Base-by-base conservation (phyloP, 2,113 vertebrate genomes). In the Otocyon megalotis region DNA sequence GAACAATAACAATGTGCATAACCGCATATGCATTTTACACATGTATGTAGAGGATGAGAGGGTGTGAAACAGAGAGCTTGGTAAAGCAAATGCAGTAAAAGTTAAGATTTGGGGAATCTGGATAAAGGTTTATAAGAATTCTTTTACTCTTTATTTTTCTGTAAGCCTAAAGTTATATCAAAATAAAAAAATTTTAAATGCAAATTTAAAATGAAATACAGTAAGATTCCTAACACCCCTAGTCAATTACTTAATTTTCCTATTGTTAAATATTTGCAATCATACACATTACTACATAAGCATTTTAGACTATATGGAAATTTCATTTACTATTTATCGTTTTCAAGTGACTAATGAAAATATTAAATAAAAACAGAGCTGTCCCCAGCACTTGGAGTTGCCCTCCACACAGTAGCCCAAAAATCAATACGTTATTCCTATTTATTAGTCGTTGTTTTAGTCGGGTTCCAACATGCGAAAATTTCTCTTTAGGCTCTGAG, bases 341-440 rank as follows among this genome's bases (percentile, higher is more conserved):
- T 95, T 85, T 53, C 81, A 85, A 37, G 37, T 72, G 79, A 96
- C 37, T 71, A 91, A 77, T 50, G 91, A 94, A 96, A 86, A 93
- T 79, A 19, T 22, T 85, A 67, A 85, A 90, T 37, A 84, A 62
- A 93, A 83, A 74, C 2, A 56, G 30, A 89, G 56, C 3, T 86
- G 28, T 63, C 43, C 9, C 19, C 50, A 90, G 43, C 56, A 12
- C 17, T 7, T 56, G 24, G 19, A 87, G 48, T 8, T 86, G 26
- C 12, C 56, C 11, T 43, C 9, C 71, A 83, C 28, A 91, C 3
- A 69, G 72, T 0, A 96, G 58, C 62, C 81, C 32, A 8, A 37
- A 95, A 89, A 86, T 72, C 94, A 50, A 87, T 15, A 79, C 6
- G 22, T 37, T 48, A 74, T 2, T 62, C 48, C 22, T 60, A 26